These are phyloP conservation scores for Chironomus tepperi DNA, from an alignment of 1,140 invertebrate genomes.

Conservation along the genomic window DNA sequence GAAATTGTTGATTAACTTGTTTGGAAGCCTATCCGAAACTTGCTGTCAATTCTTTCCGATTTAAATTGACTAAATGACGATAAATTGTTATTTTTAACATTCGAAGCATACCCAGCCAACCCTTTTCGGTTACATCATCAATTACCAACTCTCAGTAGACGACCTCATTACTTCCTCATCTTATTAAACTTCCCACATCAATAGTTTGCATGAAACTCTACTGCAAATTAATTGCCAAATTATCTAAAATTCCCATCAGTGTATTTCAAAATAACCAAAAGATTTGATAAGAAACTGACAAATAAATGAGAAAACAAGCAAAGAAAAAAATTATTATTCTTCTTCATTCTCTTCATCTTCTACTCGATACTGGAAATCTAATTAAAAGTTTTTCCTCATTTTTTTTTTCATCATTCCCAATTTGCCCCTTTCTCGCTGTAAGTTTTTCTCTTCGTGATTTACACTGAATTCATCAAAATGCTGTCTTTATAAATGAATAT, in stretches of 20 bases:
- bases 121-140: too few species aligned
- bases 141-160: too few species aligned
- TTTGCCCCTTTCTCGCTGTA: neutral
- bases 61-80: too few species aligned
- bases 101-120: too few species aligned
- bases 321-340: neutral
- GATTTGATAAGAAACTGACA: neutral
- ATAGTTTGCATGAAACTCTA: neutral
- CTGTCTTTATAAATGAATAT: neutral
- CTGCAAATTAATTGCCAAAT: neutral
- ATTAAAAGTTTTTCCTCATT: conserved; percentile 17
- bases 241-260: neutral
- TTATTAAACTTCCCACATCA: too few species aligned
- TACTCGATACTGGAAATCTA: neutral
- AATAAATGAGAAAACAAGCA: neutral
- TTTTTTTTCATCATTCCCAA: too few species aligned
- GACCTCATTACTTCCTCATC: too few species aligned
- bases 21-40: too few species aligned
- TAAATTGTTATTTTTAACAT: too few species aligned
- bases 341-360: neutral
- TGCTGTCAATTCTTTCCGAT: too few species aligned
- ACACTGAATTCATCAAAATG: neutral
- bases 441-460: neutral
- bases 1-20: too few species aligned
- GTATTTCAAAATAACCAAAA: neutral